Evolutionary conservation across 2,888 invertebrate genomes (phyloP), one percentile per base, ranked within the genome.

Genomic region (Dyspetes luteomarginatus): DNA sequence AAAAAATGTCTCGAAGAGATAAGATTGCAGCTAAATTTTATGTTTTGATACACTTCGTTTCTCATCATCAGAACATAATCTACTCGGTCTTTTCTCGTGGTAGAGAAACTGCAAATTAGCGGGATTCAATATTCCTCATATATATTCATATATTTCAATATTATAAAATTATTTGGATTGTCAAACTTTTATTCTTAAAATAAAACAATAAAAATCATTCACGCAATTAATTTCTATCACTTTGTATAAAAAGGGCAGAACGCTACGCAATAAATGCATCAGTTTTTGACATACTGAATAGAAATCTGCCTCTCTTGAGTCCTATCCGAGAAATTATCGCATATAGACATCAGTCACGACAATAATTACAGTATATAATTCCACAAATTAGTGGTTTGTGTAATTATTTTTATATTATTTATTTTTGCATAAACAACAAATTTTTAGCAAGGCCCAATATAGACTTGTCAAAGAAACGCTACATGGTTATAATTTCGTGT

Each of bases 391-490:
- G 64, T 17, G 26, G 24, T 65, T 26, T n/a, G 15, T 30, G 22
- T n/a, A 68, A 76, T 68, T 68, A 24, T 48, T 55, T 60, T 55
- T 5, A 55, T 30, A 48, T 62, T 62, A 30, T 28, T 58, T 58
- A 72, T 62, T 17, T 15, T 55, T 24, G 24, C 3, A 12, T 17
- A 58, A 68, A 52, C 50, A 17, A 19, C 58, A 68, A 60, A 41
- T 26, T 30, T 5, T 28, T 9, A 19, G 9, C 17, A 36, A 5
- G 5, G 36, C 5, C 36, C 1, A 36, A 12, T 36, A 0, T 5
- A 36, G 2, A 36, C 12, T 36, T 36, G 36, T 9, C 5, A 36
- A 2, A 36, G 12, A 36, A 36, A 36, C n/a, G n/a, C n/a, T n/a
- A n/a, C n/a, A n/a, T n/a, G n/a, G n/a, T n/a, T n/a, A n/a, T n/a